Evolutionary conservation across 2,888 invertebrate species (phyloP).

Genomic region (Seira sanloemensis): DNA sequence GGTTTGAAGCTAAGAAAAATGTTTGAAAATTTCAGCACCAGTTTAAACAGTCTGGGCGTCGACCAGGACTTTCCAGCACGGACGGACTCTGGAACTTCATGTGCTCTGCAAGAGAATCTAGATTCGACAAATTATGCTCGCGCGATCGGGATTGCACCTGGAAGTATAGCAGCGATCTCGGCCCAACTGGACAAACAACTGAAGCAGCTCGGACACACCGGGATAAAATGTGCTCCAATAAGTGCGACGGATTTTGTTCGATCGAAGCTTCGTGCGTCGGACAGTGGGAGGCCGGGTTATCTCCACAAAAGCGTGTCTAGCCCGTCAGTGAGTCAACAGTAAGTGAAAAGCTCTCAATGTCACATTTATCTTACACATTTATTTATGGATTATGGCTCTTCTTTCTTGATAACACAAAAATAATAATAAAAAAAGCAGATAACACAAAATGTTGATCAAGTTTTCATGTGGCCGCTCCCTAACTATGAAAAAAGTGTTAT

Average conservation of each 20-base stretch:
- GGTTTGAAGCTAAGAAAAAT: not conserved
- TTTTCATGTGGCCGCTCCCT: not conserved
- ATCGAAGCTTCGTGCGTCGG: conserved; percentile 64
- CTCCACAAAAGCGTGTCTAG: conserved; percentile 73
- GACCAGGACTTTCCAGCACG: conserved; percentile 63
- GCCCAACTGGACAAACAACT: conserved; percentile 65
- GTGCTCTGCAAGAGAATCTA: conserved; percentile 26
- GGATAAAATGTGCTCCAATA: conserved; percentile 47
- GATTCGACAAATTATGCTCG: not conserved
- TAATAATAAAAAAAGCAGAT: too few species aligned
- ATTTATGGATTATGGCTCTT: not conserved
- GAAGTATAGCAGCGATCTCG: conserved; percentile 51
- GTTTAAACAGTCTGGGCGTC: conserved; percentile 72
- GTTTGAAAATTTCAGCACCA: conserved; percentile 65
- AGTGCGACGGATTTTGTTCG: conserved; percentile 64
- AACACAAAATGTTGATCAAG: not conserved
- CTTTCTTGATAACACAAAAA: not conserved
- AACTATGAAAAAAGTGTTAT: not conserved
- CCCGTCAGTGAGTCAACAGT: conserved; percentile 71
- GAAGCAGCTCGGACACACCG: conserved; percentile 50
- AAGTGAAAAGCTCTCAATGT: conserved; percentile 35
- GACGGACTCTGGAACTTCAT: conserved; percentile 37
- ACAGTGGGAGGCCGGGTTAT: conserved; percentile 69
- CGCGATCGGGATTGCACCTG: conserved; percentile 46
- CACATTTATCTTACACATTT: not conserved